Evolutionary conservation across 2,113 vertebrate species (phyloP).

Genomic region (Phrynosoma platyrhinos): DNA sequence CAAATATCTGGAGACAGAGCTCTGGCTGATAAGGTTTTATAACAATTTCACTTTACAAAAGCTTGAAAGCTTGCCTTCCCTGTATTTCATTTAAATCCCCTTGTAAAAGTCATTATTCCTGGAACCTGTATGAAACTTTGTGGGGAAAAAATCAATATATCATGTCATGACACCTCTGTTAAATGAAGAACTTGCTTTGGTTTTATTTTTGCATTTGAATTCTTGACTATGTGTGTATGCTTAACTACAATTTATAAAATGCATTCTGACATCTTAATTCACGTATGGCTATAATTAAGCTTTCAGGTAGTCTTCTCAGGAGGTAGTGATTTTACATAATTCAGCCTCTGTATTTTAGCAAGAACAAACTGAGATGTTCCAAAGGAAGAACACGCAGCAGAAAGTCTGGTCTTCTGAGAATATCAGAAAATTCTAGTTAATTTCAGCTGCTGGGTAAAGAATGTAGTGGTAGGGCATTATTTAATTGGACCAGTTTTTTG

Average conservation of each 20-base stretch:
- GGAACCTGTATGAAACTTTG: constrained; percentile 38
- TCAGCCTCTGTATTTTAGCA: constrained; percentile 37
- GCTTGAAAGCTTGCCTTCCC: background rate
- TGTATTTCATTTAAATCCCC: constrained; percentile 40
- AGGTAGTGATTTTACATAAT: constrained; percentile 40
- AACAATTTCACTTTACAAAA: constrained; percentile 34
- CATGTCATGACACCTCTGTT: constrained; percentile 38
- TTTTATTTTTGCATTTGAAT: constrained; percentile 41
- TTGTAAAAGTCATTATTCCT: constrained; percentile 42
- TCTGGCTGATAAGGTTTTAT: background rate
- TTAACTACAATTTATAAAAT: constrained; percentile 46
- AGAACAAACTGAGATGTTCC: constrained; percentile 42
- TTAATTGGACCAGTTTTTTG: constrained; percentile 57
- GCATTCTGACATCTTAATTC: constrained; percentile 47
- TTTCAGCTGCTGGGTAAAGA: constrained; percentile 34
- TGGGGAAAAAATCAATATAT: constrained; percentile 28
- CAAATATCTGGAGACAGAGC: constrained; percentile 1
- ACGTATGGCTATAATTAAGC: constrained; percentile 43
- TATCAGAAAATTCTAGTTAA: constrained; percentile 41
- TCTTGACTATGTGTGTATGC: constrained; percentile 16
- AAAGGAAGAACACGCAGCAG: constrained; percentile 32
- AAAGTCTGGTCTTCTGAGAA: constrained; percentile 32
- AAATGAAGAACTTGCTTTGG: constrained; percentile 9
- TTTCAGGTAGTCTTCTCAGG: constrained; percentile 43
- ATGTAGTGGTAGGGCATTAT: constrained; percentile 37